These are phyloP conservation scores for Salvelinus alpinus DNA, from an alignment of 2,113 vertebrate species.

Conservation along the genomic window DNA sequence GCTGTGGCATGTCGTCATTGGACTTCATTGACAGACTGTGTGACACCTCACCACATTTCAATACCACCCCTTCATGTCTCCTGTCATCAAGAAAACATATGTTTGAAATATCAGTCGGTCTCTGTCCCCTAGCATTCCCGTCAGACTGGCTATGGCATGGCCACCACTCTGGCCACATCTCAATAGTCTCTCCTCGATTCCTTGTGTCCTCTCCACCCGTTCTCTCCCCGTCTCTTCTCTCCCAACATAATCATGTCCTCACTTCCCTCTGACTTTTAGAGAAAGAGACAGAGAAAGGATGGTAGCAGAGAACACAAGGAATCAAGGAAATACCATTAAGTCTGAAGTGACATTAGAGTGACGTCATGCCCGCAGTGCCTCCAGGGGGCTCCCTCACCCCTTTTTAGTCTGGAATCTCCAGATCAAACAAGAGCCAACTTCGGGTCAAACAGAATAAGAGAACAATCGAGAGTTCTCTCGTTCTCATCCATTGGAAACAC, in stretches of 20 bases:
- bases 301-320: too few relatives aligned
- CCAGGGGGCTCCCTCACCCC: constrained; percentile 55
- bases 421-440: constrained; percentile 57
- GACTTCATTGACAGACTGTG: neutral
- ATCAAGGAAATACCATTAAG: neutral
- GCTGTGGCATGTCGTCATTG: neutral
- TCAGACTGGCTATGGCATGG: neutral
- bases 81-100: too few relatives aligned
- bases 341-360: constrained; percentile 31
- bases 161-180: neutral
- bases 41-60: neutral
- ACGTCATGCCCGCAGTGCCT: constrained; percentile 63
- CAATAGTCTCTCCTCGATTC: constrained; percentile 7
- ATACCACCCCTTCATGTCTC: too few relatives aligned
- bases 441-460: constrained; percentile 67
- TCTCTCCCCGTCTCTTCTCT: too few relatives aligned
- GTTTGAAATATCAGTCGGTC: neutral
- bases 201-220: neutral
- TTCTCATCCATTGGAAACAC: constrained; percentile 32
- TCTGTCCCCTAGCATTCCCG: neutral
- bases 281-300: neutral
- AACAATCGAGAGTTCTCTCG: constrained; percentile 35
- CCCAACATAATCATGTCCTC: too few relatives aligned
- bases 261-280: too few relatives aligned
- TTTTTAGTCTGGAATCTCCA: constrained; percentile 46